Evolutionary conservation across 1,140 invertebrate genomes (phyloP).

Genomic region (Wiebesia pumilae): DNA sequence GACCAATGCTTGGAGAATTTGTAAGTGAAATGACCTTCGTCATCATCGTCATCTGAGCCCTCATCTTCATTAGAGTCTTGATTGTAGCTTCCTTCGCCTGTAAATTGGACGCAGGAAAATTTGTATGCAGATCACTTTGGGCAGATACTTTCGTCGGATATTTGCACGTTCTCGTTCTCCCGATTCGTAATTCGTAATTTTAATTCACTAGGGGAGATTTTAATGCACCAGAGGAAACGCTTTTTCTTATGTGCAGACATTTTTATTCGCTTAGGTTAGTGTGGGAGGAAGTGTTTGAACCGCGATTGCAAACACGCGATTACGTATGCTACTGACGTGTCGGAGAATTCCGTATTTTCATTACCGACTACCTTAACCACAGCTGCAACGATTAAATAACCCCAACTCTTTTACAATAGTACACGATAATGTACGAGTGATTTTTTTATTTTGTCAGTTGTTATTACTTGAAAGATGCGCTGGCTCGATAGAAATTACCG

Average conservation of each 20-base stretch:
- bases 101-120: conserved; percentile 27
- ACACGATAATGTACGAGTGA: no score
- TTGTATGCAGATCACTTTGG: conserved; percentile 18
- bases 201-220: background rate
- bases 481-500: no score
- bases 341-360: no score
- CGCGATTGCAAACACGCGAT: background rate
- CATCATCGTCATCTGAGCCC: background rate
- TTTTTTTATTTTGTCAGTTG: no score
- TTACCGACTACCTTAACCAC: no score
- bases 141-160: no score
- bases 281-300: background rate
- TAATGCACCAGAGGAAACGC: background rate
- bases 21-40: conserved; percentile 43
- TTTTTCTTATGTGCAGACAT: background rate
- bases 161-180: background rate
- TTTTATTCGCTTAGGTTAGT: background rate
- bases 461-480: no score
- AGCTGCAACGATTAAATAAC: no score
- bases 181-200: background rate
- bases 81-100: conserved; percentile 36
- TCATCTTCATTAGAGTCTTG: background rate
- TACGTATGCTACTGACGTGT: no score
- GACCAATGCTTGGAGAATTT: conserved; percentile 54
- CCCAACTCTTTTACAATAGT: no score